Percentiles rank a stretch among this genome's conserved stretches.
Evolutionary conservation across 2,113 vertebrate genomes (phyloP).

Genomic region (Hemiprocne comata): DNA sequence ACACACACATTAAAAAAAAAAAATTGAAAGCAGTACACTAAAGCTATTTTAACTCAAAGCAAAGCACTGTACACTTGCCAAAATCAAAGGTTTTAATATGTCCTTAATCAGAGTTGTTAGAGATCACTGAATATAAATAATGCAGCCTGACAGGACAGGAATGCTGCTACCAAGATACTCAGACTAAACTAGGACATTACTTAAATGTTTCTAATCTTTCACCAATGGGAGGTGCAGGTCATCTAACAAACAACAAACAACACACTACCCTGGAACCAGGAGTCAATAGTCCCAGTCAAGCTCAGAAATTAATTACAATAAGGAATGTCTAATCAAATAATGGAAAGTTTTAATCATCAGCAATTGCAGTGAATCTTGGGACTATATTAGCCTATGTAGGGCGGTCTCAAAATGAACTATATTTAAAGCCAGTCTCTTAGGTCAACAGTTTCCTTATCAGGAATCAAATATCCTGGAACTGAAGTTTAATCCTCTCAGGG

Average conservation of each 20-base stretch:
- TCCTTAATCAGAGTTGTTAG: slow-evolving; percentile 53
- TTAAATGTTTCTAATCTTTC: slow-evolving; percentile 75
- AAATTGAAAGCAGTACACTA: neutral
- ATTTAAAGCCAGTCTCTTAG: slow-evolving; percentile 73
- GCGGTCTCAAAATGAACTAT: slow-evolving; percentile 60
- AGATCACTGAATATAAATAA: slow-evolving; percentile 68
- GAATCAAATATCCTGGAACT: slow-evolving; percentile 72
- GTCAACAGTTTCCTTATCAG: slow-evolving; percentile 76
- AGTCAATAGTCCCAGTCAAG: slow-evolving; percentile 24
- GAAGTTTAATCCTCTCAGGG: slow-evolving; percentile 75
- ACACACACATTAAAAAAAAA: neutral
- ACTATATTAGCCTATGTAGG: slow-evolving; percentile 37
- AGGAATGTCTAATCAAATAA: slow-evolving; percentile 66
- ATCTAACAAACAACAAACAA: slow-evolving; percentile 67
- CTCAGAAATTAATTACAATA: slow-evolving; percentile 57
- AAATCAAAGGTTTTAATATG: slow-evolving; percentile 55
- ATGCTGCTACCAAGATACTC: slow-evolving; percentile 61
- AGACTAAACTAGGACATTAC: slow-evolving; percentile 67
- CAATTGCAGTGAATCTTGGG: slow-evolving; percentile 62
- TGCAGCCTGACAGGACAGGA: slow-evolving; percentile 46
- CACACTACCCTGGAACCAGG: slow-evolving; percentile 23
- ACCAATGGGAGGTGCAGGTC: slow-evolving; percentile 67
- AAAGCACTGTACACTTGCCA: slow-evolving; percentile 4
- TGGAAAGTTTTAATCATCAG: slow-evolving; percentile 65
- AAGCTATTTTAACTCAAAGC: slow-evolving; percentile 22